phyloP scores from a whole-genome alignment of 2,113 vertebrate species.

The Lontra canadensis region DNA sequence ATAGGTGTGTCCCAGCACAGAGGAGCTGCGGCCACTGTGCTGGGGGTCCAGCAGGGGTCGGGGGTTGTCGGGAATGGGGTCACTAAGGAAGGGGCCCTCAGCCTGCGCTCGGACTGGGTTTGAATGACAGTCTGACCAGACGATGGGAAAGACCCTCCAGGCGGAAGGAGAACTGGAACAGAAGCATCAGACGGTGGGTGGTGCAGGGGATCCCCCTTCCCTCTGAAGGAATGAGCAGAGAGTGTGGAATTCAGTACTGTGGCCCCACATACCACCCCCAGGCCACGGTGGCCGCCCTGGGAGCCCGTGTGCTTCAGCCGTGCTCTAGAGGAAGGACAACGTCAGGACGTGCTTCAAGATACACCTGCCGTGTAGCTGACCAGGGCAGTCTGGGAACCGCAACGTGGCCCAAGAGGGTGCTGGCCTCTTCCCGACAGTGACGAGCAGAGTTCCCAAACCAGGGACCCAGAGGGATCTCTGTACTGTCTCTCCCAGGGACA shows the following conservation, averaged over 20 bases:
- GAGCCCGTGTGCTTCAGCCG: not conserved
- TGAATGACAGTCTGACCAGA: not conserved
- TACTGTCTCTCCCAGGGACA: not conserved
- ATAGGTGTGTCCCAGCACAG: not conserved
- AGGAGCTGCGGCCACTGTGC: no score
- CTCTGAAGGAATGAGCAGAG: not conserved
- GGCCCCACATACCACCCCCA: rapidly evolving
- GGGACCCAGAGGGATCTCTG: rapidly evolving
- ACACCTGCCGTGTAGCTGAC: not conserved
- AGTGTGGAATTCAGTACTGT: rapidly evolving
- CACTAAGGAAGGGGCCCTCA: not conserved
- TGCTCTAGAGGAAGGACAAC: not conserved
- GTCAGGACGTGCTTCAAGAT: not conserved
- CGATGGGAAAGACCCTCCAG: not conserved
- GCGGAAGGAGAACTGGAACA: not conserved
- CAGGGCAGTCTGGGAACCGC: not conserved
- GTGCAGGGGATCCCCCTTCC: not conserved
- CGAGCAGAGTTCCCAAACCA: not conserved
- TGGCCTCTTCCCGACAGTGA: rapidly evolving
- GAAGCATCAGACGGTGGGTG: no score
- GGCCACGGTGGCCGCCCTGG: not conserved
- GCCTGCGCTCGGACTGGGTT: not conserved
- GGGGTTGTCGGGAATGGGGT: not conserved
- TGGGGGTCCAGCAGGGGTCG: rapidly evolving
- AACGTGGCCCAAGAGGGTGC: no score